Percentiles rank a stretch among this genome's conserved stretches.
These are phyloP conservation scores for Dilophus febrilis DNA, from an alignment of 2,888 invertebrate species.

Conservation along the genomic window DNA sequence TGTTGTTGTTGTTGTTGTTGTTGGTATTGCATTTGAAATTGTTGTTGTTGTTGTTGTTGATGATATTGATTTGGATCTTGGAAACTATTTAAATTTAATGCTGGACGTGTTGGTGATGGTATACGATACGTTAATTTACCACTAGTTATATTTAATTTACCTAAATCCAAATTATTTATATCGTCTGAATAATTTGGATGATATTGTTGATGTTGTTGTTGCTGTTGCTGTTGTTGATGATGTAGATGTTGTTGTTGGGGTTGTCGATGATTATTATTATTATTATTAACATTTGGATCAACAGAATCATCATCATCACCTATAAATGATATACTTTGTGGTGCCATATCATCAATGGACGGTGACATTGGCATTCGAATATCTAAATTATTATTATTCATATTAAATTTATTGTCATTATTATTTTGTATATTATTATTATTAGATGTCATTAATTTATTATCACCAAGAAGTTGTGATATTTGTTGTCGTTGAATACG, in stretches of 20 bases:
- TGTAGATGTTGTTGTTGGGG: constrained; percentile 1
- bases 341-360: constrained; percentile 75
- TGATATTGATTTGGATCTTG: constrained; percentile 23
- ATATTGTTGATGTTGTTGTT: constrained; percentile 12
- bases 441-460: neutral
- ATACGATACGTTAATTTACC: constrained; percentile 78
- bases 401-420: constrained; percentile 16
- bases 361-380: constrained; percentile 32
- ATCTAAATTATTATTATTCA: constrained; percentile 11
- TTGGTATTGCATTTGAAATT: constrained; percentile 18
- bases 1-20: constrained; percentile 9
- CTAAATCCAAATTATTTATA: constrained; percentile 34
- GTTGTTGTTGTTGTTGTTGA: constrained; percentile 13
- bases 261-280: neutral
- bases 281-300: constrained; percentile 22
- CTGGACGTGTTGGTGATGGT: constrained; percentile 71
- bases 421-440: neutral
- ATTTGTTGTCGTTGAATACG: constrained; percentile 41
- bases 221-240: constrained; percentile 2
- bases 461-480: constrained; percentile 21
- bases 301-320: constrained; percentile 43
- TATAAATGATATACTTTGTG: constrained; percentile 84
- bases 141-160: constrained; percentile 67
- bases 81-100: constrained; percentile 52
- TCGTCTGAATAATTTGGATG: constrained; percentile 9